These are phyloP conservation scores for Uropsilus gracilis DNA, from an alignment of 2,113 vertebrate genomes.

Conservation along the genomic window DNA sequence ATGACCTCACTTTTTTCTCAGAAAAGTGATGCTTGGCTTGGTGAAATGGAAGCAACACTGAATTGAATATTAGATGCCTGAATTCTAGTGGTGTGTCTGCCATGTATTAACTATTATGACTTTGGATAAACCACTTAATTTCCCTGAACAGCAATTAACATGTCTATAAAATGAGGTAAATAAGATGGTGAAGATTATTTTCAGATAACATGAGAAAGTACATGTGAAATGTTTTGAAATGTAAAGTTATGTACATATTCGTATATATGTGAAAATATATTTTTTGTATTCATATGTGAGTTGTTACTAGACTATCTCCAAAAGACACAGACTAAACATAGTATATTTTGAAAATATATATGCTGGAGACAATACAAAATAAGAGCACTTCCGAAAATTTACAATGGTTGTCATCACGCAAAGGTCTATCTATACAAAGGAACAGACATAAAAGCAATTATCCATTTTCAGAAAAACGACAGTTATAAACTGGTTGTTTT, in stretches of 20 bases:
- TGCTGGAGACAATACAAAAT: neutral
- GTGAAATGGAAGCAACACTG: neutral
- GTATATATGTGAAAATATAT: too few species aligned
- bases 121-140: neutral
- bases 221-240: neutral
- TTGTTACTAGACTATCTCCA: neutral
- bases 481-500: neutral
- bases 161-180: neutral
- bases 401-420: neutral
- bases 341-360: neutral
- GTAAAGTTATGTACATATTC: neutral
- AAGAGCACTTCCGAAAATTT: neutral
- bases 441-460: neutral
- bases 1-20: constrained; percentile 6
- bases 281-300: too few species aligned
- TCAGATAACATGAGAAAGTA: neutral
- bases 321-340: neutral
- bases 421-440: neutral
- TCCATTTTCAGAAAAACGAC: neutral
- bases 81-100: neutral
- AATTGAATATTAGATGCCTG: neutral
- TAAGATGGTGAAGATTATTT: neutral
- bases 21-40: neutral
- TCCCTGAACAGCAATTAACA: neutral
- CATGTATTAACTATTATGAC: neutral